Evolutionary conservation across 2,888 invertebrate genomes (phyloP).

Genomic region (Hoplodrina ambigua): DNA sequence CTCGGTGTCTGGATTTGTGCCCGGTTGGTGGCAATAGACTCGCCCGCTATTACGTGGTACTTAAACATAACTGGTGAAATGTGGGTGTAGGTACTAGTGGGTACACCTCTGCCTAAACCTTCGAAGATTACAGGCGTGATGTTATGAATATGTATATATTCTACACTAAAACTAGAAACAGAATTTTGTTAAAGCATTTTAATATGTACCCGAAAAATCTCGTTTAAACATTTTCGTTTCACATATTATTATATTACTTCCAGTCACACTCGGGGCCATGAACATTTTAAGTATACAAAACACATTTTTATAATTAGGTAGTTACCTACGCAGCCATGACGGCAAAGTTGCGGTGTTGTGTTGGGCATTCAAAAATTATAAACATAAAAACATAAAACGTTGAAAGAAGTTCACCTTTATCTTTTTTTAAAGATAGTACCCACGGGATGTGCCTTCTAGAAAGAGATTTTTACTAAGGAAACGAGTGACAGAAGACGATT

Average conservation of each 20-base stretch:
- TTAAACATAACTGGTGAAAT: too few species aligned
- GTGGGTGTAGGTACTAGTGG: too few species aligned
- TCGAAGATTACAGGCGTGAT: too few species aligned
- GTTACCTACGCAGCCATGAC: background rate
- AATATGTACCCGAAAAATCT: background rate
- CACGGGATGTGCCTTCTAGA: background rate
- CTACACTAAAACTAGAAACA: background rate
- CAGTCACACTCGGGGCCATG: background rate
- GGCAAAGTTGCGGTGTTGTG: background rate
- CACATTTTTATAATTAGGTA: too few species aligned
- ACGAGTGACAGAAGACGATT: background rate
- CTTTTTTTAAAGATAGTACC: slow-evolving; percentile 9
- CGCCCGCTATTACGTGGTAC: too few species aligned
- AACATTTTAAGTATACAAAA: too few species aligned
- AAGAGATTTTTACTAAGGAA: background rate
- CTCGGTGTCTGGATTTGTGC: too few species aligned
- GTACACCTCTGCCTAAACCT: too few species aligned
- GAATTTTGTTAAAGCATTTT: slow-evolving; percentile 2
- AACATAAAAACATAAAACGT: slow-evolving; percentile 7
- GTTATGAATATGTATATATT: background rate
- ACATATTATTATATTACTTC: background rate
- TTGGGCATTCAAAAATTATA: background rate
- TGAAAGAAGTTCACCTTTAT: slow-evolving; percentile 19
- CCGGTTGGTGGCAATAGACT: too few species aligned
- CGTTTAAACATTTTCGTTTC: slow-evolving; percentile 1